These are phyloP conservation scores for Drosophila athabasca DNA, from an alignment of 1,140 invertebrate genomes.

Conservation along the genomic window DNA sequence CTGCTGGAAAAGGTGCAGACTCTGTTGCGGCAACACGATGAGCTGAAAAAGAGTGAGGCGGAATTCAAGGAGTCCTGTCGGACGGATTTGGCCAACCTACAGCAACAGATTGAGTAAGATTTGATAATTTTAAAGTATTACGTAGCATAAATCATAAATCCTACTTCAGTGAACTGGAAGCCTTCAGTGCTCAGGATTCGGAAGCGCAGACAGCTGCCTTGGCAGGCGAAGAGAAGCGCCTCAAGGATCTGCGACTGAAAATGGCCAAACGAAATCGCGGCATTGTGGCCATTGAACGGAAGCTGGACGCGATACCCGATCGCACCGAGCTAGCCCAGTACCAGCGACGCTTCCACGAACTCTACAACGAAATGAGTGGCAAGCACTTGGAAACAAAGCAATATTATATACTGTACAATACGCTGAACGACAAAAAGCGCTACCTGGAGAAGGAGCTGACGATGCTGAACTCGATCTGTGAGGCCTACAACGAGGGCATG, in stretches of 20 bases:
- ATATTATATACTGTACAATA: conserved; percentile 98
- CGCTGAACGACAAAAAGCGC: conserved; percentile 95
- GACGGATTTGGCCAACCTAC: conserved; percentile 86
- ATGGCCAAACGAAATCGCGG: conserved; percentile 93
- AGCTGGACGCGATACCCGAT: conserved; percentile 95
- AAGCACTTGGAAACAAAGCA: conserved; percentile 99
- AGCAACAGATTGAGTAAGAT: conserved; percentile 86
- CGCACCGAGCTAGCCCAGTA: conserved; percentile 97
- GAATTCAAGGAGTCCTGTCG: conserved; percentile 91
- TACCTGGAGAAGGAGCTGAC: conserved; percentile 96
- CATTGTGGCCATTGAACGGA: conserved; percentile 90
- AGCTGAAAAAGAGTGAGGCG: conserved; percentile 89
- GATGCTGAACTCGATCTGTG: conserved; percentile 96
- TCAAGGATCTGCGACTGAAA: conserved; percentile 85
- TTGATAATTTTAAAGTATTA: conserved; percentile 6
- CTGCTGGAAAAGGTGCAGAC: conserved; percentile 87
- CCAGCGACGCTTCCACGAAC: conserved; percentile 96
- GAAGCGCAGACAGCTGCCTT: conserved; percentile 85
- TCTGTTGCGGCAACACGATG: conserved; percentile 89
- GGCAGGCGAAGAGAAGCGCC: conserved; percentile 85
- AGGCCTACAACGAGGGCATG: conserved; percentile 94
- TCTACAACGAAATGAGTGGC: conserved; percentile 97
- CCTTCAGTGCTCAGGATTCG: conserved; percentile 83
- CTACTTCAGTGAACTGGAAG: conserved; percentile 84
- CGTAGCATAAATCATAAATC: not conserved